phyloP scores from a whole-genome alignment of 2,888 invertebrate species.

The Habrosyne pyritoides region DNA sequence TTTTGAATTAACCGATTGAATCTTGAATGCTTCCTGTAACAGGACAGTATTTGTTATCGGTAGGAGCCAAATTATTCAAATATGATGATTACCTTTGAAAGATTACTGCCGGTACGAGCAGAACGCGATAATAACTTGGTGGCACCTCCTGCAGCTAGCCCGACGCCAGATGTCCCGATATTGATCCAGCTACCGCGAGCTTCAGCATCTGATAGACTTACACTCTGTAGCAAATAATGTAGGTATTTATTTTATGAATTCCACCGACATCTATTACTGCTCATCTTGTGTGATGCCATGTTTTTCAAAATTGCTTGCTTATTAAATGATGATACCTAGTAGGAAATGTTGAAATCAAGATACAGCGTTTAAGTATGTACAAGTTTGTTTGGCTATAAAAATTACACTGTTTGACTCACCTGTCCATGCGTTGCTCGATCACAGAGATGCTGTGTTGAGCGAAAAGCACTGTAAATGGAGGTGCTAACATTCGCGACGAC shows the following conservation, averaged over 20 bases:
- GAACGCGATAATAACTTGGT: constrained; percentile 70
- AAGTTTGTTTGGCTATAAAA: no score
- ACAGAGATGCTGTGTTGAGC: constrained; percentile 73
- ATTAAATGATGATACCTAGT: no score
- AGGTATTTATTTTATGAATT: not conserved
- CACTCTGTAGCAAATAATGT: constrained; percentile 46
- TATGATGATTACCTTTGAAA: constrained; percentile 65
- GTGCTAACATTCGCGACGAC: constrained; percentile 72
- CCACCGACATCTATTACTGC: no score
- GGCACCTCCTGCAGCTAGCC: constrained; percentile 81
- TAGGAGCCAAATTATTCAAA: not conserved
- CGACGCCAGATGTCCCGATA: constrained; percentile 82
- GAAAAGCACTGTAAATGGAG: constrained; percentile 78
- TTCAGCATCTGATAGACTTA: constrained; percentile 79
- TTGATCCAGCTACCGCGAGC: constrained; percentile 85
- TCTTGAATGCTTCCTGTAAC: not conserved
- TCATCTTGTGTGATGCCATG: no score
- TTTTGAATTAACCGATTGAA: not conserved
- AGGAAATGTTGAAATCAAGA: no score
- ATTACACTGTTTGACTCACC: constrained; percentile 62
- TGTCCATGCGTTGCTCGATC: constrained; percentile 80
- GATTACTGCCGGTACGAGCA: constrained; percentile 74
- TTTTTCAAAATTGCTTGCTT: no score
- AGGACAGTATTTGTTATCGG: no score
- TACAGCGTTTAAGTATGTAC: no score